These are phyloP conservation scores for Isoperla grammatica DNA, from an alignment of 2,888 invertebrate species.

Conservation along the genomic window DNA sequence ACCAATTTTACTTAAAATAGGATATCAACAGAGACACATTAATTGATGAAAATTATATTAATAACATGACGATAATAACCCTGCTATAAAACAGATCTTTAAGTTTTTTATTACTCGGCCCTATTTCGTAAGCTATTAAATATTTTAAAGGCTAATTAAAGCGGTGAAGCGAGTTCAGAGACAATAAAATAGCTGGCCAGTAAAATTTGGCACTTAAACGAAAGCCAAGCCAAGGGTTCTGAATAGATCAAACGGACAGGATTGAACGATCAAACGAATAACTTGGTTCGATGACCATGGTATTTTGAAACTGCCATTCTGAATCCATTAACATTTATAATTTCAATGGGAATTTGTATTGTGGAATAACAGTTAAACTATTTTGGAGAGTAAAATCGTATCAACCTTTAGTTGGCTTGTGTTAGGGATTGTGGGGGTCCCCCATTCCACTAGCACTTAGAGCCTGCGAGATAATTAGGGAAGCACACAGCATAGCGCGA, in stretches of 20 bases:
- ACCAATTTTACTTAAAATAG: too few relatives aligned
- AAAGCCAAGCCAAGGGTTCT: not conserved
- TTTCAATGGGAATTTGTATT: conserved; percentile 17
- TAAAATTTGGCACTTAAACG: conserved; percentile 16
- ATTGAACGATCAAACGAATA: conserved; percentile 13
- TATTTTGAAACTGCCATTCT: conserved; percentile 12
- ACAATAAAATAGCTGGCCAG: conserved; percentile 19
- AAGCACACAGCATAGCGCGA: conserved; percentile 23
- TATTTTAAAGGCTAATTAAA: conserved; percentile 17
- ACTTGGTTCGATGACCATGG: conserved; percentile 4
- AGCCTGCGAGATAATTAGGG: conserved; percentile 34
- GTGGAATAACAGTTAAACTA: conserved; percentile 10
- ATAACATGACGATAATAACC: conserved; percentile 6
- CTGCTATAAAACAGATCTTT: conserved; percentile 1
- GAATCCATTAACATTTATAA: conserved; percentile 17
- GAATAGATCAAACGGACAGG: conserved; percentile 5
- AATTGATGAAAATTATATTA: conserved; percentile 14
- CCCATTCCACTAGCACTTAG: conserved; percentile 39
- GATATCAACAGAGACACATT: not conserved
- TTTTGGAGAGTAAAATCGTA: conserved; percentile 3
- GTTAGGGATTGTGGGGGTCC: conserved; percentile 38
- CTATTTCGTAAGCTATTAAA: conserved; percentile 8
- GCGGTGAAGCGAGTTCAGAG: conserved; percentile 13
- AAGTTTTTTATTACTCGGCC: conserved; percentile 14
- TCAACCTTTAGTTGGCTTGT: conserved; percentile 13